Percentiles rank a stretch among this genome's conserved stretches.
phyloP scores from a whole-genome alignment of 1,140 invertebrate genomes.

The Panonychus citri region DNA sequence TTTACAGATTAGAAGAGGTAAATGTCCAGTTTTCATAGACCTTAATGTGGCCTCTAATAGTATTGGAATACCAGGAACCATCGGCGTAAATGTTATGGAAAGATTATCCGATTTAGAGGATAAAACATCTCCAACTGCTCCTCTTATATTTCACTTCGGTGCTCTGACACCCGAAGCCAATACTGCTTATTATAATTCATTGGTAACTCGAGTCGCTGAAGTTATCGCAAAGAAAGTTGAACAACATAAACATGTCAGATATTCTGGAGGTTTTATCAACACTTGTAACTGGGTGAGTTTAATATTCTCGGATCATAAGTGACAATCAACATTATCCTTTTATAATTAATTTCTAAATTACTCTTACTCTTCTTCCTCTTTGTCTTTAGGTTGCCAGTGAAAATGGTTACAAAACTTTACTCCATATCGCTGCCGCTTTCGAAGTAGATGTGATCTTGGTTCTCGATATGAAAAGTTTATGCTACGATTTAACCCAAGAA shows the following conservation, averaged over 20 bases:
- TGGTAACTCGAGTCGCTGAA: constrained; percentile 61
- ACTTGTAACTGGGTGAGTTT: constrained; percentile 74
- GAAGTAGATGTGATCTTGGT: constrained; percentile 88
- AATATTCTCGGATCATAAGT: no score
- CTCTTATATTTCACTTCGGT: constrained; percentile 81
- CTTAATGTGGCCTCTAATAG: constrained; percentile 86
- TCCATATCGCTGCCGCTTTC: constrained; percentile 68
- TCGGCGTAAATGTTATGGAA: constrained; percentile 43
- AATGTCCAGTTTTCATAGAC: constrained; percentile 67
- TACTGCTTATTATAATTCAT: constrained; percentile 60
- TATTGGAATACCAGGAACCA: constrained; percentile 72
- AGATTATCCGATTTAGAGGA: constrained; percentile 72
- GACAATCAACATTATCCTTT: no score
- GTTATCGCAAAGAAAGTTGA: constrained; percentile 32
- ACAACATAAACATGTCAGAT: constrained; percentile 17
- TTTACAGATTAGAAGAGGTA: constrained; percentile 35
- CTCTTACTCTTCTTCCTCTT: no score
- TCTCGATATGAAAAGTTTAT: constrained; percentile 82
- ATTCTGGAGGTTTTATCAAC: constrained; percentile 74
- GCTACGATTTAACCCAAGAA: constrained; percentile 76
- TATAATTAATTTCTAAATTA: no score
- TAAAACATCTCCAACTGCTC: constrained; percentile 71
- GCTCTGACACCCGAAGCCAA: constrained; percentile 41
- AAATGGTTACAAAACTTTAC: constrained; percentile 27
- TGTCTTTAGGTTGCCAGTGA: constrained; percentile 22